Percentiles rank a stretch among this genome's conserved stretches.
phyloP scores from a whole-genome alignment of 30 jellyfish, hydroid and myxozoan species.

The Turritopsis rubra region DNA sequence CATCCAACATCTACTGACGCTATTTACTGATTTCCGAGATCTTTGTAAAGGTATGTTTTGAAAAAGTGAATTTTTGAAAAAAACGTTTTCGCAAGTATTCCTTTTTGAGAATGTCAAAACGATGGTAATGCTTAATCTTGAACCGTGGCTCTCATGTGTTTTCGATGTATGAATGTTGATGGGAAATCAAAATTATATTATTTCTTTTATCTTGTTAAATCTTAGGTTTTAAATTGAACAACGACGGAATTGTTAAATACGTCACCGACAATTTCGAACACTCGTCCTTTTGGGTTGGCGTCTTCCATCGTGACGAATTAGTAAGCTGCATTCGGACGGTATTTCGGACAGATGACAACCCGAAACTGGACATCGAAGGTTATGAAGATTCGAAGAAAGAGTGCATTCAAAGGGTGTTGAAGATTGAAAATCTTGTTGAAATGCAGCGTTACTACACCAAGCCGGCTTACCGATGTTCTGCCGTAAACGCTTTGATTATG shows the following conservation, averaged over 20 bases:
- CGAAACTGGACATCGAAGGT: not conserved
- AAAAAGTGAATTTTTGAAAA: too few relatives aligned
- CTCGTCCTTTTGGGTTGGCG: slow-evolving; percentile 3
- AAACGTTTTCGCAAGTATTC: too few relatives aligned
- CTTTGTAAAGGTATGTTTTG: too few relatives aligned
- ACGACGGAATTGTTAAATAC: not conserved
- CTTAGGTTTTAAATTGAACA: not conserved
- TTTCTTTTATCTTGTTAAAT: too few relatives aligned
- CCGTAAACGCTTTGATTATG: not conserved
- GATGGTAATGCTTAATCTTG: too few relatives aligned
- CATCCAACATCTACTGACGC: too few relatives aligned
- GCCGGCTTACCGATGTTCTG: not conserved
- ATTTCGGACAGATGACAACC: not conserved
- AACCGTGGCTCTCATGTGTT: too few relatives aligned
- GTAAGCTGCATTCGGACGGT: slow-evolving; percentile 6
- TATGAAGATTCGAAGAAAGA: not conserved
- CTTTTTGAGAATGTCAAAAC: too few relatives aligned
- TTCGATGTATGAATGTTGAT: too few relatives aligned
- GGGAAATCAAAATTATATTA: too few relatives aligned
- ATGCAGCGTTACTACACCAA: not conserved
- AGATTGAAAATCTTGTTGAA: not conserved
- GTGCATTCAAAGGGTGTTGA: not conserved
- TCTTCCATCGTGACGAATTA: not conserved
- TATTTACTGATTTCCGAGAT: too few relatives aligned
- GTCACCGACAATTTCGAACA: not conserved